Conservation (phyloP, 2,797 vertebrate genomes). For the Leptoclinus maculatus region DNA sequence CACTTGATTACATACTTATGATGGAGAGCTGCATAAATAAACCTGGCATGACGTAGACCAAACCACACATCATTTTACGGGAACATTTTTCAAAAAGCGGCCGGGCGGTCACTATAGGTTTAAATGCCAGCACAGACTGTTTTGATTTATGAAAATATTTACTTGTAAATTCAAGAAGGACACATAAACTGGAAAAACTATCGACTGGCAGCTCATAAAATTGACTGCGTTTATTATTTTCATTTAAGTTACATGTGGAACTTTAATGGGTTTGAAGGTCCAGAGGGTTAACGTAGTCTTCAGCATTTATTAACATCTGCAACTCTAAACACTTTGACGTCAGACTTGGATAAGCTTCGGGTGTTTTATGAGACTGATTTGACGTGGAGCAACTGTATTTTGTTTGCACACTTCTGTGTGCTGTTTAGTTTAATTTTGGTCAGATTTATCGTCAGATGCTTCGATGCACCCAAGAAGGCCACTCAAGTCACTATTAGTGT, state of each 20-base stretch:
- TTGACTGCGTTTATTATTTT: not conserved
- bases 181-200: not conserved
- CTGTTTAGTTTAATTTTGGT: not conserved
- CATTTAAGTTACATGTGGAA: not conserved
- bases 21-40: not conserved
- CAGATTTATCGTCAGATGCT: not conserved
- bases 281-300: not conserved
- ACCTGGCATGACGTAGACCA: too few species aligned
- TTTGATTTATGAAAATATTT: not conserved
- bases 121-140: not conserved
- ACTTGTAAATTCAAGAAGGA: not conserved
- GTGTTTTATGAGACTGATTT: not conserved
- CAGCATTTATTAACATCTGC: not conserved
- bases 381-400: not conserved
- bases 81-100: not conserved
- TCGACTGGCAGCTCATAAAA: not conserved
- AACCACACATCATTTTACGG: not conserved
- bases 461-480: not conserved
- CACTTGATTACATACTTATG: not conserved
- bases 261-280: not conserved
- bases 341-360: not conserved
- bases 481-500: not conserved
- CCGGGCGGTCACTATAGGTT: not conserved
- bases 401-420: not conserved
- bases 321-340: not conserved